These are phyloP conservation scores for Eristalinus aeneus DNA, from an alignment of 2,888 invertebrate species.

Conservation along the genomic window DNA sequence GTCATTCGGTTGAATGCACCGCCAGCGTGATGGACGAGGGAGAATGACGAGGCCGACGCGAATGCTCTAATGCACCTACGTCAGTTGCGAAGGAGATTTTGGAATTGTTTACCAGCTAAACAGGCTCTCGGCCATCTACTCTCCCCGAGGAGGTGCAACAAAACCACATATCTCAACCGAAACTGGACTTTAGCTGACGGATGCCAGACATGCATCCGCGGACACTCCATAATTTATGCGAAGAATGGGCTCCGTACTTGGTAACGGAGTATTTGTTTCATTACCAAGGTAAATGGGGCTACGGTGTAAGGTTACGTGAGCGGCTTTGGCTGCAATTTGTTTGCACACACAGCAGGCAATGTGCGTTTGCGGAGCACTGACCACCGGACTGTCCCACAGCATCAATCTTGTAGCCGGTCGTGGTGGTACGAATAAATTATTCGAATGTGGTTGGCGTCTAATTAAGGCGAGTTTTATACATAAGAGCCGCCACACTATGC, in stretches of 20 bases:
- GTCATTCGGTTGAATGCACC: neutral
- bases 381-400: slow-evolving; percentile 45
- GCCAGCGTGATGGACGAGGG: slow-evolving; percentile 6
- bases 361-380: slow-evolving; percentile 38
- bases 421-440: slow-evolving; percentile 38
- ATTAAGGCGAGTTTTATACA: slow-evolving; percentile 19
- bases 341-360: slow-evolving; percentile 13
- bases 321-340: slow-evolving; percentile 42
- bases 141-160: slow-evolving; percentile 9
- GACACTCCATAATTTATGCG: slow-evolving; percentile 45
- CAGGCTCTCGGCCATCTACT: slow-evolving; percentile 50
- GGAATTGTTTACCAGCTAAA: slow-evolving; percentile 50
- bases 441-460: slow-evolving; percentile 42
- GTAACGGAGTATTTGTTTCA: slow-evolving; percentile 58
- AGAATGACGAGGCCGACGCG: slow-evolving; percentile 32
- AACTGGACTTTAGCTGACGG: slow-evolving; percentile 8
- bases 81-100: slow-evolving; percentile 49
- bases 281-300: slow-evolving; percentile 66
- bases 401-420: slow-evolving; percentile 36
- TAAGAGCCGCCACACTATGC: neutral
- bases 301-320: slow-evolving; percentile 51
- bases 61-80: slow-evolving; percentile 50
- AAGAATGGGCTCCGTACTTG: slow-evolving; percentile 39
- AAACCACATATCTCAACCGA: slow-evolving; percentile 19
- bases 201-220: neutral